Evolutionary conservation across 2,113 vertebrate genomes (phyloP), one percentile per base, ranked within the genome.

Genomic region (Protobothrops flavoviridis): DNA sequence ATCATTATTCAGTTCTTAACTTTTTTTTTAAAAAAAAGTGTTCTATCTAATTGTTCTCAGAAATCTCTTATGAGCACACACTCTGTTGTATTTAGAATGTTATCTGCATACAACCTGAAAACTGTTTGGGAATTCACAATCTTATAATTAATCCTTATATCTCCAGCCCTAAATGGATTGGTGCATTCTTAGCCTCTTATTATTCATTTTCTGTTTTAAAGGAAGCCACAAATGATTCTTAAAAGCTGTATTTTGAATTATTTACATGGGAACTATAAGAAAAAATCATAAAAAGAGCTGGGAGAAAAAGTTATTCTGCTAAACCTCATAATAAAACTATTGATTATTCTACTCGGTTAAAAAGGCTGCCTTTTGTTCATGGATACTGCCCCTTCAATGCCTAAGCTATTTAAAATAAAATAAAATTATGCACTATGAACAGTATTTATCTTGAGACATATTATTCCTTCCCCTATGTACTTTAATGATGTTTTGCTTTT

Each of bases 61-160:
- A 53, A 55, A 15, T 53, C 6, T 88, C 50, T 88, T 88, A 26
- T 33, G 87, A n/a, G 11, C 4, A 3, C 9, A n/a, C 7, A 8
- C 87, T 2, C 13, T 33, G 24, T 9, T 20, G 17, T 29, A 21
- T 55, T 88, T 33, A 53, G 24, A 20, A 50, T 87, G 45, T 29
- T 39, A 55, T n/a, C 87, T n/a, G 33, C 39, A n/a, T 11, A 45
- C 21, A 86, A 9, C 24, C 33, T 57, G 6, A 56, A 91, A 39
- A 26, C n/a, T 24, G 5, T 5, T 29, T 88, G 45, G 45, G 52
- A 93, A 26, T 24, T 43, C 64, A 8, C 59, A 74, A n/a, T 91
- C 45, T 91, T 93, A 88, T 24, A 74, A 55, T 94, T 85, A 87
- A 69, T 69, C 45, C 81, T 85, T 52, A 91, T 69, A 85, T 85